A percentile compares a stretch with the other conserved stretches of the same genome.
Evolutionary conservation across 2,113 vertebrate species (phyloP).

Genomic region (Centropus bengalensis): DNA sequence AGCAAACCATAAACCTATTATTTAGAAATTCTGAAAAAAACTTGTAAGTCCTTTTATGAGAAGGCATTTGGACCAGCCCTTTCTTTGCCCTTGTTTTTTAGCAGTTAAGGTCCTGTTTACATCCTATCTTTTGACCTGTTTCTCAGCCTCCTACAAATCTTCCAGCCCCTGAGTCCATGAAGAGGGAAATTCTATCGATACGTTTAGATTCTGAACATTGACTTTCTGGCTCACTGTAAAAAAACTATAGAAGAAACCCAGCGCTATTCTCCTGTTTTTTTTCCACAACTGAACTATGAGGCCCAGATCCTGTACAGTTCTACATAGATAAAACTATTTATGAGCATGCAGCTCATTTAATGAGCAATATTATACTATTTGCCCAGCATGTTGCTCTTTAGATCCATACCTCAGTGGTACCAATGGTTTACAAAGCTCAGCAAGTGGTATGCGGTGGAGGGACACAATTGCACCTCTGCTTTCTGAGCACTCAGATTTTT

Average conservation of each 20-base stretch:
- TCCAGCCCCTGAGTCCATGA: not conserved
- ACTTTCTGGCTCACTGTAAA: not conserved
- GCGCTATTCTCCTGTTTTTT: not conserved
- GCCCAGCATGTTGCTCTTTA: not conserved
- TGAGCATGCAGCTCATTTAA: not conserved
- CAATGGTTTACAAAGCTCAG: not conserved
- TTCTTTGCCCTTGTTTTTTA: not conserved
- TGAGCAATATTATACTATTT: not conserved
- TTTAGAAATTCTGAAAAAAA: not conserved
- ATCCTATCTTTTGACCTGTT: not conserved
- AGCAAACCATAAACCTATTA: not conserved
- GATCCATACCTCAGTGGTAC: not conserved
- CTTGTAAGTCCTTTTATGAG: accelerated
- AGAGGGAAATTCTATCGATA: not conserved
- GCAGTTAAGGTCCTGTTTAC: not conserved
- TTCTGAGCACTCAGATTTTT: not conserved
- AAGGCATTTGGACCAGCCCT: not conserved
- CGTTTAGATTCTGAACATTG: not conserved
- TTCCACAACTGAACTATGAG: not conserved
- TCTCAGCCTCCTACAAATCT: not conserved
- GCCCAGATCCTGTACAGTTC: not conserved
- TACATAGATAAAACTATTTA: not conserved
- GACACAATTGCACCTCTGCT: not conserved
- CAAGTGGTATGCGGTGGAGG: not conserved
- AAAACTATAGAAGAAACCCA: not conserved